Percentiles rank a stretch among this genome's conserved stretches.
These are phyloP conservation scores for Tromatobia lineatoria DNA, from an alignment of 2,888 invertebrate species.

Conservation along the genomic window DNA sequence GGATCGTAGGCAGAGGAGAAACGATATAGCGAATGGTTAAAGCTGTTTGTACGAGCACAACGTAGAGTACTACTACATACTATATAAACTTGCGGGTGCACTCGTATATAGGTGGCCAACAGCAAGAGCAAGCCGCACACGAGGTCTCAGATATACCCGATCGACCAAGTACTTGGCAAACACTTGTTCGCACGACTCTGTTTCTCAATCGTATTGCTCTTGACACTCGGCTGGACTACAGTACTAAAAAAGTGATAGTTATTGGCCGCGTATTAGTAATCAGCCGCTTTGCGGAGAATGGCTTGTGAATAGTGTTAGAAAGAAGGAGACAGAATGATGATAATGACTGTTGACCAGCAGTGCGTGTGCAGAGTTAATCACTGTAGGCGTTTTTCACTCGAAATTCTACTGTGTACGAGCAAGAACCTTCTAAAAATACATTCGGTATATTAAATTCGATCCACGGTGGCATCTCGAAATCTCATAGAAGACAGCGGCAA, in stretches of 20 bases:
- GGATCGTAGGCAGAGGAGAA: slow-evolving; percentile 36
- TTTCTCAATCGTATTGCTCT: slow-evolving; percentile 75
- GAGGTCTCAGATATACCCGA: slow-evolving; percentile 58
- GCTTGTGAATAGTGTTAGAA: neutral
- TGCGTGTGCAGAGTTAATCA: neutral
- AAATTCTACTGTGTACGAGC: neutral
- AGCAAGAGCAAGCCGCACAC: slow-evolving; percentile 51
- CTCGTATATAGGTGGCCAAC: slow-evolving; percentile 56
- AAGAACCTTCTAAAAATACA: neutral
- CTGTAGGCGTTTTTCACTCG: neutral
- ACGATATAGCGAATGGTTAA: slow-evolving; percentile 50
- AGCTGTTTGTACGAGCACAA: slow-evolving; percentile 64
- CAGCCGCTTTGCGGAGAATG: neutral
- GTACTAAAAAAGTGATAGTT: neutral
- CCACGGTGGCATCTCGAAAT: neutral
- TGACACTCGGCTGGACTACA: slow-evolving; percentile 56
- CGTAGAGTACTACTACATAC: slow-evolving; percentile 26
- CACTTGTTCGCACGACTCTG: slow-evolving; percentile 73
- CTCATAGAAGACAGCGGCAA: neutral
- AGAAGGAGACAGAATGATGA: neutral
- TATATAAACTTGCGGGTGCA: slow-evolving; percentile 47
- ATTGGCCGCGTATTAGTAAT: neutral
- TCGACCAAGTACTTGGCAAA: slow-evolving; percentile 79
- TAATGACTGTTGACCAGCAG: slow-evolving; percentile 2
- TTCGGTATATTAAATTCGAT: neutral